Evolutionary conservation across 2,888 invertebrate genomes (phyloP).

Genomic region (Himalopsyche anomala): DNA sequence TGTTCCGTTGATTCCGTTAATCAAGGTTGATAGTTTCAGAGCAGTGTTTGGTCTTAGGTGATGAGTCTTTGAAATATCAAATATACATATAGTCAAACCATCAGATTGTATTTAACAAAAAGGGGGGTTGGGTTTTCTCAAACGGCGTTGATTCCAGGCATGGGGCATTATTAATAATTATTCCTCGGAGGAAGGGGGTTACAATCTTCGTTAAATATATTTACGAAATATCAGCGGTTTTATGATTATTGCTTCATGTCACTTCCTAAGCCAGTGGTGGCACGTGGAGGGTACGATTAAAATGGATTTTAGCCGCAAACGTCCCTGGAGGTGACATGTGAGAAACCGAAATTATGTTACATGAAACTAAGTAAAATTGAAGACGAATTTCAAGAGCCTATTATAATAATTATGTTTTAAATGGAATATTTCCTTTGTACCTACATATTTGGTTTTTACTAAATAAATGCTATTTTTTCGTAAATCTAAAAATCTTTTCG

Average conservation of each 20-base stretch:
- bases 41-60: no score
- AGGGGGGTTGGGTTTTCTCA: neutral
- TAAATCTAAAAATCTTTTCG: no score
- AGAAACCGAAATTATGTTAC: conserved; percentile 35
- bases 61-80: neutral
- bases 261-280: conserved; percentile 51
- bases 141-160: neutral
- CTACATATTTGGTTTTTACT: no score
- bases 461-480: no score
- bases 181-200: neutral
- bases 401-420: neutral
- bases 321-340: conserved; percentile 48
- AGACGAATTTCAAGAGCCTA: neutral
- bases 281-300: conserved; percentile 43
- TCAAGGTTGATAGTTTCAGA: no score
- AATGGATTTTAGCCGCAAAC: conserved; percentile 47
- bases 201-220: conserved; percentile 50
- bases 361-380: neutral
- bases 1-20: no score
- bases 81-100: neutral
- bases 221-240: conserved; percentile 62
- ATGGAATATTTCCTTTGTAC: no score
- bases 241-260: conserved; percentile 59
- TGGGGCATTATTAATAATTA: conserved; percentile 20
- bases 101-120: neutral